phyloP scores from a whole-genome alignment of 2,113 vertebrate species.

The Butorides virescens region DNA sequence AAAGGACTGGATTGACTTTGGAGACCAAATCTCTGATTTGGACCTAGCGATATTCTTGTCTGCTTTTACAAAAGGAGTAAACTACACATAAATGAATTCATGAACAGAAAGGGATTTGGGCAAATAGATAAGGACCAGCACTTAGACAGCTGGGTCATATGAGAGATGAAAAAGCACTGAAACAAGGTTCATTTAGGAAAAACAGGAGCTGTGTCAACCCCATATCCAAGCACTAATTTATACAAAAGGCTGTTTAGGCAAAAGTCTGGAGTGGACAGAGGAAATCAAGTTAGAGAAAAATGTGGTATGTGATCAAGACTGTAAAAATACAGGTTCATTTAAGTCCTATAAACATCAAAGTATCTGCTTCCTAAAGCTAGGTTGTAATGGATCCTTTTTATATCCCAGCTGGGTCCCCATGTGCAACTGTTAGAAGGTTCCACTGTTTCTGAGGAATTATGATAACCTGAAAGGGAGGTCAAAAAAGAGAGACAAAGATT shows the following conservation, averaged over 20 bases:
- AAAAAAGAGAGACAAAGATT: background rate
- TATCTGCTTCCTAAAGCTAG: background rate
- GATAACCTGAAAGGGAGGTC: background rate
- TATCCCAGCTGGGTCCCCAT: background rate
- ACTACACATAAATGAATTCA: background rate
- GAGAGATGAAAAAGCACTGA: background rate
- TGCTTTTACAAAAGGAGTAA: background rate
- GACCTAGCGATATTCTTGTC: background rate
- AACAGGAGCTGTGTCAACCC: background rate
- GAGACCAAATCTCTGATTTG: background rate
- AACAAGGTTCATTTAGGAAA: background rate
- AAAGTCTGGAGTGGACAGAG: background rate
- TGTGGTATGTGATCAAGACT: background rate
- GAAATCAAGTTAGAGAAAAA: background rate
- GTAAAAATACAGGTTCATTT: background rate
- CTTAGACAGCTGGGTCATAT: background rate
- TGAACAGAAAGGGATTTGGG: background rate
- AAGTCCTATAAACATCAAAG: background rate
- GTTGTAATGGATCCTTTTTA: background rate
- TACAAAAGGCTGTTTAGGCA: background rate
- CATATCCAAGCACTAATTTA: background rate
- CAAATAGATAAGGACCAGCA: background rate
- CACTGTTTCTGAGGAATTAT: background rate
- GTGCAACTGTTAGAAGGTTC: background rate
- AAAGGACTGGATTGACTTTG: background rate